Conservation (phyloP, 2,888 invertebrate species). For the Callyntrura guangdongensis region DNA sequence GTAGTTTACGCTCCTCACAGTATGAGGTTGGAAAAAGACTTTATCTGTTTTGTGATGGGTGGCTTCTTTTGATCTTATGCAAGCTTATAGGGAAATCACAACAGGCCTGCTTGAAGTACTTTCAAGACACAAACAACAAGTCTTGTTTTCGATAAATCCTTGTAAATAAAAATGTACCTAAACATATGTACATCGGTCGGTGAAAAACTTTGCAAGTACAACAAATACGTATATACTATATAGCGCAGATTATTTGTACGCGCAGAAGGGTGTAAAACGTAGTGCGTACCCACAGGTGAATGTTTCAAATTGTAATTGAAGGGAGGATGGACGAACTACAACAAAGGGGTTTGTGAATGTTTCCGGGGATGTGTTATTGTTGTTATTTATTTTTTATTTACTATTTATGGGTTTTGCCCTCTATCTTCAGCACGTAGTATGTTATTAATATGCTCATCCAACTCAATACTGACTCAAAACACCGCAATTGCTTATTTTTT, state of each 20-base stretch:
- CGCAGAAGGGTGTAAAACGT: background rate
- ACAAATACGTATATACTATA: background rate
- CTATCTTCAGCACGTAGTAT: constrained; percentile 45
- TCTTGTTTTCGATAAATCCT: background rate
- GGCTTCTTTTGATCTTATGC: constrained; percentile 27
- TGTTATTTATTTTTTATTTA: constrained; percentile 44
- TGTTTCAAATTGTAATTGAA: constrained; percentile 6
- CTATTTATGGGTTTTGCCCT: constrained; percentile 59
- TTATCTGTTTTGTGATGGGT: constrained; percentile 16
- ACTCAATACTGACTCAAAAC: background rate
- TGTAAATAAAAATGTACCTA: background rate
- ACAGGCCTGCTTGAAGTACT: background rate
- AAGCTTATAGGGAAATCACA: constrained; percentile 1
- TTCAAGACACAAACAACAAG: background rate
- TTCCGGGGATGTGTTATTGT: constrained; percentile 60
- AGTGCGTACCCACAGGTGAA: no score
- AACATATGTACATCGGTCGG: background rate
- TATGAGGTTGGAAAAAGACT: background rate
- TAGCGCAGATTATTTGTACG: background rate
- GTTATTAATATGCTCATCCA: constrained; percentile 57
- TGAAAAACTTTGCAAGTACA: background rate
- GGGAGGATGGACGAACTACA: constrained; percentile 38
- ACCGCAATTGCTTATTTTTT: constrained; percentile 51
- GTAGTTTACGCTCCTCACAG: background rate
- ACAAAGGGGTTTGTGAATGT: constrained; percentile 28